Conservation (phyloP, 2,888 invertebrate genomes). For the Malthinus flaveolus region DNA sequence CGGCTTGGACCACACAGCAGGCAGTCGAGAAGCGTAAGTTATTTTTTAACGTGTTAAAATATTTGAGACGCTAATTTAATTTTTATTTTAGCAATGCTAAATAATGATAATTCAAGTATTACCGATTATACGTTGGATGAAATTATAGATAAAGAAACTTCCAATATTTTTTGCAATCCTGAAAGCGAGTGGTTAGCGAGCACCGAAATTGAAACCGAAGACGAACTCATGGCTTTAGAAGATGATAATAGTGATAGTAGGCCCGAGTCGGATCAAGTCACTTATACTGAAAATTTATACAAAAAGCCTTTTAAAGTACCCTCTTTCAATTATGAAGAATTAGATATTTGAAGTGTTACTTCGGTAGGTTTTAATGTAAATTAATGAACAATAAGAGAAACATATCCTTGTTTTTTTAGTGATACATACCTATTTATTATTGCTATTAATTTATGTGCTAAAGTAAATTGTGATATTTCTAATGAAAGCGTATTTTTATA, state of each 20-base stretch:
- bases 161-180: conserved; percentile 69
- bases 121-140: conserved; percentile 61
- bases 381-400: too few species aligned
- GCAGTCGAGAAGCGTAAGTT: conserved; percentile 13
- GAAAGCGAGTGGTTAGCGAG: conserved; percentile 68
- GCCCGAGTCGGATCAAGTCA: conserved; percentile 62
- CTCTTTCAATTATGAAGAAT: conserved; percentile 30
- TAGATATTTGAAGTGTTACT: conserved; percentile 13
- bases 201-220: conserved; percentile 47
- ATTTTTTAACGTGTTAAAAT: background rate
- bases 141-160: conserved; percentile 56
- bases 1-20: conserved; percentile 27
- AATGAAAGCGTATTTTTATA: too few species aligned
- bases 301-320: conserved; percentile 32
- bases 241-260: conserved; percentile 52
- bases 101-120: conserved; percentile 43
- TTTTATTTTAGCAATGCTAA: conserved; percentile 8
- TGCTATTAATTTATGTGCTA: too few species aligned
- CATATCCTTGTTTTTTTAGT: too few species aligned
- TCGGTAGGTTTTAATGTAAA: too few species aligned
- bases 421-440: too few species aligned
- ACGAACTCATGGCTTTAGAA: conserved; percentile 30
- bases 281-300: conserved; percentile 17
- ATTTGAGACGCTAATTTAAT: background rate
- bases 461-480: too few species aligned